Base-by-base conservation (phyloP, 2,888 invertebrate genomes). In the Patella ulyssiponensis region DNA sequence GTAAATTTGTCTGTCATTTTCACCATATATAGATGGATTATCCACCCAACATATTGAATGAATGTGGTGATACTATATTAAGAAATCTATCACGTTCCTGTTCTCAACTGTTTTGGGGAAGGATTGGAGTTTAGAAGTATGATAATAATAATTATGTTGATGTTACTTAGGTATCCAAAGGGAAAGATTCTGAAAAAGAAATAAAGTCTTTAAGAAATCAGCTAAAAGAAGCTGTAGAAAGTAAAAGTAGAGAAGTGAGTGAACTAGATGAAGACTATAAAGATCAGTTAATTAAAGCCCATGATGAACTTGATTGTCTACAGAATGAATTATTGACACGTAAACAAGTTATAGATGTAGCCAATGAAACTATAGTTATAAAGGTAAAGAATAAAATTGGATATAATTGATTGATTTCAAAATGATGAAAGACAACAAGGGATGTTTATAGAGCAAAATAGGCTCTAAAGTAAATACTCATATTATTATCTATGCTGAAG, bases 291-390 rank as follows among this genome's bases (percentile, higher is more conserved):
- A 83, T 86, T 44, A 74, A 82, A 51, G 82, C 85, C 9, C 83
- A 84, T 69, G 80, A 82, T n/a, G 86, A 87, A 58, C 75, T 88
- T 17, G 84, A 84, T 73, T 78, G 81, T 17, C 83, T 88, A 11
- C 83, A 86, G 72, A 80, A 84, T 14, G 88, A 88, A 74, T 82
- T 88, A 79, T 80, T 81, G 12, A 77, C 83, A 7, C 81, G 85
- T 27, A 86, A 86, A 73, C 77, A 82, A 23, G 79, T 84, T 51
- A 82, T 86, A 33, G 83, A 85, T 23, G 82, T 84, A 23, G 84
- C 85, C 20, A 88, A 86, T 80, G 88, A 89, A 79, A 83, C 86
- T 33, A 77, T 88, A 0, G 86, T 88, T 23, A 73, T 87, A 3
- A 89, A 88, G 86, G 89, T 89, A 53, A 33, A 44, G 44, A 44